A percentile compares a stretch with the other conserved stretches of the same genome.
Conservation (phyloP, 2,113 vertebrate genomes). For the Tautogolabrus adspersus region DNA sequence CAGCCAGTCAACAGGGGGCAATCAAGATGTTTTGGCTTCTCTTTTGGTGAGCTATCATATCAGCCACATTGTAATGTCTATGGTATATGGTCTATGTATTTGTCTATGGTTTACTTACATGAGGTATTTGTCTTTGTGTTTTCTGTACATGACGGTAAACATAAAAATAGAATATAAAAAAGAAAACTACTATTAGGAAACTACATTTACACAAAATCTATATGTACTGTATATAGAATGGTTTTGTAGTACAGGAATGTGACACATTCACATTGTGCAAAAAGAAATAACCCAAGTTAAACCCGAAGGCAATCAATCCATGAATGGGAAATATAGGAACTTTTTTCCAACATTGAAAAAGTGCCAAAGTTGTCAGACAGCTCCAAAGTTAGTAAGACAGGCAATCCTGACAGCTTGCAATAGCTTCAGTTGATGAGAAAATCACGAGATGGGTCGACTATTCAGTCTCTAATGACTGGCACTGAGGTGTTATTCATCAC, state of each 20-base stretch:
- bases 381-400: neutral
- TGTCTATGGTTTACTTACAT: neutral
- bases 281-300: neutral
- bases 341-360: constrained; percentile 6
- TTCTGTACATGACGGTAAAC: too few species aligned
- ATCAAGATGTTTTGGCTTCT: too few species aligned
- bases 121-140: neutral
- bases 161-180: too few species aligned
- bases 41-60: too few species aligned
- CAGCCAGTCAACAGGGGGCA: too few species aligned
- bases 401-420: neutral
- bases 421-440: constrained; percentile 1
- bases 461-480: neutral
- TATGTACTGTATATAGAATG: neutral
- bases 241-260: neutral
- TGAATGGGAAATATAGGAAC: neutral
- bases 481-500: constrained; percentile 3
- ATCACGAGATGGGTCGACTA: neutral
- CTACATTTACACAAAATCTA: neutral
- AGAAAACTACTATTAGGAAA: neutral
- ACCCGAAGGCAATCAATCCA: neutral
- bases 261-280: neutral
- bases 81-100: too few species aligned
- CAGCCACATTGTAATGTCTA: too few species aligned
- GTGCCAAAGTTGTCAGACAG: neutral